Conservation (phyloP, 2,888 invertebrate genomes). For the Iphiclides podalirius region DNA sequence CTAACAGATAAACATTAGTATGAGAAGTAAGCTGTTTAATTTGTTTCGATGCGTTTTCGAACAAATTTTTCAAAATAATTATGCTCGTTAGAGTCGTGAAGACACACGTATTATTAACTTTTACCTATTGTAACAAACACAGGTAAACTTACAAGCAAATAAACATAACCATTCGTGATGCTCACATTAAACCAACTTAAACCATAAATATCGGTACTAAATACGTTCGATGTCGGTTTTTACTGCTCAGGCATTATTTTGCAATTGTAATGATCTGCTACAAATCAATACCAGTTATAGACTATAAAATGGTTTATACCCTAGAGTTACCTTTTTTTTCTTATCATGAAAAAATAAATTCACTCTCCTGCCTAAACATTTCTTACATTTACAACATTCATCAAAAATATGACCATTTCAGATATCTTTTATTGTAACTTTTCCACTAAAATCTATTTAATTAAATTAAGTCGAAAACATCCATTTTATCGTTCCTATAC, state of each 20-base stretch:
- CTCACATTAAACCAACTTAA: background rate
- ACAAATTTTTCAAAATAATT: too few species aligned
- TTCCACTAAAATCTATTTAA: too few species aligned
- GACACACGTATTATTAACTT: too few species aligned
- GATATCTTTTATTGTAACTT: too few species aligned
- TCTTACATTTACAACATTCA: background rate
- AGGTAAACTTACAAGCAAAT: background rate
- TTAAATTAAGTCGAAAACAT: background rate
- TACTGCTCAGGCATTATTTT: slow-evolving; percentile 17
- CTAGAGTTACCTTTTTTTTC: slow-evolving; percentile 15
- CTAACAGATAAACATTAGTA: too few species aligned
- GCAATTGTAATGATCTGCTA: slow-evolving; percentile 14
- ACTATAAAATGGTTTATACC: background rate
- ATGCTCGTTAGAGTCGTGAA: too few species aligned
- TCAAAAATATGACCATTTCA: too few species aligned
- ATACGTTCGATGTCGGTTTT: slow-evolving; percentile 9
- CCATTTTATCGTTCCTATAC: background rate
- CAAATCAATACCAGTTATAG: slow-evolving; percentile 10
- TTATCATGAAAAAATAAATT: slow-evolving; percentile 1
- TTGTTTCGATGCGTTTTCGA: too few species aligned
- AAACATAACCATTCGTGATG: slow-evolving; percentile 3
- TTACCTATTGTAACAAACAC: background rate
- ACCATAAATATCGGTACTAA: slow-evolving; percentile 13
- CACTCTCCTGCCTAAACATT: background rate
- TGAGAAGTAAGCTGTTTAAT: too few species aligned